Conservation (phyloP, 2,797 vertebrate genomes). For the Pseudochaenichthys georgianus region DNA sequence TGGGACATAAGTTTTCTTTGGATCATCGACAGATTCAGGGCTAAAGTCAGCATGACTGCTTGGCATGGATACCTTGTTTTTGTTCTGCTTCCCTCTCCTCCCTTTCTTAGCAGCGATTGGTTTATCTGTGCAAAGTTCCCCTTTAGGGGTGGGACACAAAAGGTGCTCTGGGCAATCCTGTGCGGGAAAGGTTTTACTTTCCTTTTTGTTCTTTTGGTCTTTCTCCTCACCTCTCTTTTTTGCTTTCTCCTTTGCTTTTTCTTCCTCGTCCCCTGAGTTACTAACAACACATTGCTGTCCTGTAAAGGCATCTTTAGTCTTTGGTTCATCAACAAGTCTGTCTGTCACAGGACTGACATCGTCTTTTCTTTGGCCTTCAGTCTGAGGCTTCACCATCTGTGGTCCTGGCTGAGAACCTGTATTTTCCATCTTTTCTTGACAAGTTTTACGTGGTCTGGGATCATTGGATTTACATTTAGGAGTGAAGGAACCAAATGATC, state of each 20-base stretch:
- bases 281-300: constrained; percentile 59
- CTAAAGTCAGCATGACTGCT: constrained; percentile 52
- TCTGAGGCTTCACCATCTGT: constrained; percentile 31
- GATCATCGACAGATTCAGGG: constrained; percentile 57
- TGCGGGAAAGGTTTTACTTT: constrained; percentile 50
- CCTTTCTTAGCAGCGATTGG: constrained; percentile 68
- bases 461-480: constrained; percentile 76
- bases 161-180: constrained; percentile 49
- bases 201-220: constrained; percentile 36
- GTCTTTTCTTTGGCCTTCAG: constrained; percentile 51
- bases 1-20: constrained; percentile 59
- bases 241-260: constrained; percentile 26
- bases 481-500: constrained; percentile 85
- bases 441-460: constrained; percentile 42
- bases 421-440: constrained; percentile 39
- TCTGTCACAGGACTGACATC: constrained; percentile 47
- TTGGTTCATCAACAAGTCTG: constrained; percentile 71
- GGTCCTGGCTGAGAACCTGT: constrained; percentile 27
- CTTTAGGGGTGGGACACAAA: constrained; percentile 37
- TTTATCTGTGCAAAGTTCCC: constrained; percentile 68
- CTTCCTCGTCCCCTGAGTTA: constrained; percentile 63
- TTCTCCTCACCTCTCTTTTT: constrained; percentile 40
- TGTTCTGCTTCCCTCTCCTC: constrained; percentile 72
- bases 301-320: constrained; percentile 67
- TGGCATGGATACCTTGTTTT: constrained; percentile 49